Evolutionary conservation across 1,140 invertebrate species (phyloP).

Genomic region (Tetranychus cinnabarinus): DNA sequence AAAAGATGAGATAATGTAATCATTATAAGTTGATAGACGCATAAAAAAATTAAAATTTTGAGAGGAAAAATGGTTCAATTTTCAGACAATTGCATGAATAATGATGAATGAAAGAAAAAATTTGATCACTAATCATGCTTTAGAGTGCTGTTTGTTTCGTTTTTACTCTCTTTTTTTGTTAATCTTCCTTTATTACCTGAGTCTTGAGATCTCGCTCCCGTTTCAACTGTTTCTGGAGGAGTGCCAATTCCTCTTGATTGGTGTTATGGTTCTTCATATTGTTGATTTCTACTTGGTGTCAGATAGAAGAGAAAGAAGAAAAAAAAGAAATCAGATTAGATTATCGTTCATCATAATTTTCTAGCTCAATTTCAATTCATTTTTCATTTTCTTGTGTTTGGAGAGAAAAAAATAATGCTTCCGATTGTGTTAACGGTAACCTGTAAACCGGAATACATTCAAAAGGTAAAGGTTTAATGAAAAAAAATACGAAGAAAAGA

Average conservation of each 20-base stretch:
- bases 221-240: neutral
- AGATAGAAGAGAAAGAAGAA: neutral
- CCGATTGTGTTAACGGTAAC: neutral
- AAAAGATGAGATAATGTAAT: neutral
- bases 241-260: neutral
- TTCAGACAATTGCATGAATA: too few relatives aligned
- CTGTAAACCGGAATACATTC: neutral
- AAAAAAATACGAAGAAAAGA: too few relatives aligned
- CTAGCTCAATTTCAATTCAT: too few relatives aligned
- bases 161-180: too few relatives aligned
- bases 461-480: too few relatives aligned
- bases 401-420: neutral
- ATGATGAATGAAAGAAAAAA: too few relatives aligned
- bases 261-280: neutral
- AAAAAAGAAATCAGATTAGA: neutral
- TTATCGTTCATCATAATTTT: too few relatives aligned
- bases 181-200: neutral
- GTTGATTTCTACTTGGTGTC: slow-evolving; percentile 4
- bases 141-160: too few relatives aligned
- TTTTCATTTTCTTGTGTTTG: neutral
- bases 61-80: too few relatives aligned
- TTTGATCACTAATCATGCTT: too few relatives aligned
- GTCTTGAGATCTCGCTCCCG: neutral
- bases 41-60: neutral
- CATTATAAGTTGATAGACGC: neutral